phyloP scores from a whole-genome alignment of 2,888 invertebrate genomes.

The Nomada ruficornis region DNA sequence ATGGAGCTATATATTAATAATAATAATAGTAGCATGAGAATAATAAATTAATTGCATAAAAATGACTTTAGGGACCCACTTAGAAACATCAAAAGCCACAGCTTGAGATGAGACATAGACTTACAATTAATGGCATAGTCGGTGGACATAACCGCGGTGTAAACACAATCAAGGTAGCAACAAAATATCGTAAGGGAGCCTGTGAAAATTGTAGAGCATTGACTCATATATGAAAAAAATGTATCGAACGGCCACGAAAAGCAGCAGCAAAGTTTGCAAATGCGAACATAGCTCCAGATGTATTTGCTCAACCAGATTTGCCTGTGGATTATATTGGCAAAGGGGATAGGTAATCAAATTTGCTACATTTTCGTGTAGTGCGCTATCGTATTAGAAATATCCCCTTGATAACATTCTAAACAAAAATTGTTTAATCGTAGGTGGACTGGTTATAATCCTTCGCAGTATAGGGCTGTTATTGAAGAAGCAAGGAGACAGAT shows the following conservation, averaged over 20 bases:
- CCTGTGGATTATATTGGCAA: conserved; percentile 97
- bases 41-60: neutral
- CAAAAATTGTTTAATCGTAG: conserved; percentile 79
- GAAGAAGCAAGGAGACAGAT: conserved; percentile 96
- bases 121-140: conserved; percentile 89
- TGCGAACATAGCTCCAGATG: conserved; percentile 77
- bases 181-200: conserved; percentile 96
- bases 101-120: conserved; percentile 89
- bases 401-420: neutral
- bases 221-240: conserved; percentile 98
- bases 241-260: conserved; percentile 97
- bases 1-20: neutral
- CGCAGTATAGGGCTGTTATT: conserved; percentile 94
- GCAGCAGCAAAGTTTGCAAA: conserved; percentile 95
- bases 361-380: neutral
- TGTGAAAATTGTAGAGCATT: conserved; percentile 99
- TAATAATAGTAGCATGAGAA: neutral
- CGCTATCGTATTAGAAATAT: neutral
- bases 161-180: conserved; percentile 89
- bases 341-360: conserved; percentile 87
- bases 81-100: conserved; percentile 99
- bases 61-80: conserved; percentile 90
- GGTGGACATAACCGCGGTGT: conserved; percentile 96
- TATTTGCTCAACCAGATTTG: conserved; percentile 87
- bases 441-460: conserved; percentile 98